phyloP scores from a whole-genome alignment of 1,140 invertebrate species.

The Vanessa atalanta region DNA sequence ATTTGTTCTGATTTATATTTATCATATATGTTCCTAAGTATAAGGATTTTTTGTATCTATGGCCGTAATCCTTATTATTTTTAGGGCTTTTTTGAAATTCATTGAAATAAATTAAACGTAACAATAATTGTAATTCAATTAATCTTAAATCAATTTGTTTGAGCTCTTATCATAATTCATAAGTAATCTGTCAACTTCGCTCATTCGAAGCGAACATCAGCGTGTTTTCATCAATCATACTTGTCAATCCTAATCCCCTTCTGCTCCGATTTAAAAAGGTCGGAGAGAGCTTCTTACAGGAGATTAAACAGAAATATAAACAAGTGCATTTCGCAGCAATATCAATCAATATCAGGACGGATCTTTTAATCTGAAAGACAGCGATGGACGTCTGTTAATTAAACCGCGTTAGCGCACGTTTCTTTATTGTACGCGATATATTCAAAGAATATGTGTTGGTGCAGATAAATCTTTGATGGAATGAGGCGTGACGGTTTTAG shows the following conservation, averaged over 20 bases:
- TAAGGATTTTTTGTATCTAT: not conserved
- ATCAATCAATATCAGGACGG: conserved; percentile 70
- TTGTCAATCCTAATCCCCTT: conserved; percentile 56
- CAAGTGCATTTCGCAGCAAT: conserved; percentile 59
- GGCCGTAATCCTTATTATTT: not conserved
- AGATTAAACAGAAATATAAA: conserved; percentile 46
- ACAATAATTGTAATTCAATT: conserved; percentile 16
- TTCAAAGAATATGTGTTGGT: not conserved
- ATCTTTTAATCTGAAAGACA: conserved; percentile 59
- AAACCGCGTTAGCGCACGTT: conserved; percentile 16
- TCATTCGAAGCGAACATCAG: conserved; percentile 35
- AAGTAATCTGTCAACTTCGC: conserved; percentile 38
- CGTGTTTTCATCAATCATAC: conserved; percentile 45
- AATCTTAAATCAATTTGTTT: conserved; percentile 22
- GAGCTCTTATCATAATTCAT: conserved; percentile 18
- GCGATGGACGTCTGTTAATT: conserved; percentile 45
- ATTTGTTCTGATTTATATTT: too few relatives aligned
- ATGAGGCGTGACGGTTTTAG: too few relatives aligned
- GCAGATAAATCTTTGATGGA: not conserved
- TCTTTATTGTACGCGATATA: conserved; percentile 10
- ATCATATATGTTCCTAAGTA: not conserved
- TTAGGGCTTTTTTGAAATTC: not conserved
- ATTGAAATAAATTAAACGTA: not conserved
- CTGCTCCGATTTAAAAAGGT: conserved; percentile 49
- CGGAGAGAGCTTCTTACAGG: conserved; percentile 42